Evolutionary conservation across 2,888 invertebrate species (phyloP).

Genomic region (Rugalucina vietnamica): DNA sequence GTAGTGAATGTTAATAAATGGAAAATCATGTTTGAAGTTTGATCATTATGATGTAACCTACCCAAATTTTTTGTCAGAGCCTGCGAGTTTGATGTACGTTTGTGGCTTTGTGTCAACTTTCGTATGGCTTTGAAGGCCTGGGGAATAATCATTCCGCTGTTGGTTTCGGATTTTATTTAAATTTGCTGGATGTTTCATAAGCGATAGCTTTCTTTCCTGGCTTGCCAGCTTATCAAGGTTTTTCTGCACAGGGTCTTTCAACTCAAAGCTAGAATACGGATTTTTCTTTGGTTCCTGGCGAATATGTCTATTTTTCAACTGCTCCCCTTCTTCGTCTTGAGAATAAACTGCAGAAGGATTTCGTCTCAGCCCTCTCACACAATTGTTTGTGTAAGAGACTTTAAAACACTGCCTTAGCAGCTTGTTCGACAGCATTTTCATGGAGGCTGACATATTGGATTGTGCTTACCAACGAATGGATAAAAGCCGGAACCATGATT

Average conservation of each 20-base stretch:
- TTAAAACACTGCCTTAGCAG: neutral
- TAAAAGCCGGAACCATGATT: no score
- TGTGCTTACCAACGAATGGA: no score
- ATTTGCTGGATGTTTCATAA: no score
- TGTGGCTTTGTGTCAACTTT: neutral
- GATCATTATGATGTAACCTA: conserved; percentile 13
- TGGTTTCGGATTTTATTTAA: no score
- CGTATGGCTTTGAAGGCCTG: no score
- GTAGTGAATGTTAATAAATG: no score
- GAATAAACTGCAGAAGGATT: neutral
- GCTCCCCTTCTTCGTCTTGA: conserved; percentile 21
- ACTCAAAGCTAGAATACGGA: conserved; percentile 21
- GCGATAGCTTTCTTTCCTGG: no score
- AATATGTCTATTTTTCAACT: neutral
- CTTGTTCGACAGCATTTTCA: neutral
- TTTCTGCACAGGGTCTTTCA: conserved; percentile 37
- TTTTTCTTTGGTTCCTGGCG: conserved; percentile 32
- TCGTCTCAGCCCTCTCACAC: conserved; percentile 1
- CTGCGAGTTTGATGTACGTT: neutral
- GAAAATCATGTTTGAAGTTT: no score
- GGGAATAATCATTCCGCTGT: no score
- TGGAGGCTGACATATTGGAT: conserved; percentile 46
- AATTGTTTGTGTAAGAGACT: neutral
- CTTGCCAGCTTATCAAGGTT: conserved; percentile 6
- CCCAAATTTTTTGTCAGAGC: conserved; percentile 33